Conservation (phyloP, 2,888 invertebrate genomes). For the Mamestra brassicae region DNA sequence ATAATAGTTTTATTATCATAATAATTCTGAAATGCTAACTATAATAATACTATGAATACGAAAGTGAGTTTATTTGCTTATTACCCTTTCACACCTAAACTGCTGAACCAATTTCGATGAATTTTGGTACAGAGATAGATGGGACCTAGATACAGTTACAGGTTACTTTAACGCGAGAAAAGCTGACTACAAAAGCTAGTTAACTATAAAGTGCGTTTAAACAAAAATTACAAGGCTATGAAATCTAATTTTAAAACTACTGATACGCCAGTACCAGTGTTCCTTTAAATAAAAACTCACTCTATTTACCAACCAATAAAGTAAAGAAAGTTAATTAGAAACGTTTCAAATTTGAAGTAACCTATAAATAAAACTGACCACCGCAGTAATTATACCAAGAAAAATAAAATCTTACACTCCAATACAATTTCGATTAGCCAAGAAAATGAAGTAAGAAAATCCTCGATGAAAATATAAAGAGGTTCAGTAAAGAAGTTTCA, state of each 20-base stretch:
- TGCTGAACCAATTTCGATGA: too few relatives aligned
- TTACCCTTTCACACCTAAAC: too few relatives aligned
- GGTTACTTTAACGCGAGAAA: too few relatives aligned
- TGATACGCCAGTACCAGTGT: not conserved
- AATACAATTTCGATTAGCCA: constrained; percentile 22
- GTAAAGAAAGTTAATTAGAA: not conserved
- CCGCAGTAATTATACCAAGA: not conserved
- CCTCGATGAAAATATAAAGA: constrained; percentile 25
- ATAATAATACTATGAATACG: too few relatives aligned
- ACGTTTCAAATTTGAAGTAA: not conserved
- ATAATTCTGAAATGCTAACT: too few relatives aligned
- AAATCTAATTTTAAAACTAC: not conserved
- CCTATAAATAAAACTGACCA: not conserved
- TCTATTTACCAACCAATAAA: not conserved
- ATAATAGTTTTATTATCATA: too few relatives aligned
- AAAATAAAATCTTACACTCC: not conserved
- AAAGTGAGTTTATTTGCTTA: too few relatives aligned
- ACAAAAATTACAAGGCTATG: not conserved
- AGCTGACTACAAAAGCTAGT: too few relatives aligned
- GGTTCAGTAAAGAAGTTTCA: constrained; percentile 34
- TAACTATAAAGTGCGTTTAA: not conserved
- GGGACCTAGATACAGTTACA: too few relatives aligned
- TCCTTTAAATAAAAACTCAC: not conserved
- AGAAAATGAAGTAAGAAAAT: constrained; percentile 23
- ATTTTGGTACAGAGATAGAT: too few relatives aligned